Evolutionary conservation across 2,797 vertebrate species (phyloP).

Genomic region (Intellagama lesueurii): DNA sequence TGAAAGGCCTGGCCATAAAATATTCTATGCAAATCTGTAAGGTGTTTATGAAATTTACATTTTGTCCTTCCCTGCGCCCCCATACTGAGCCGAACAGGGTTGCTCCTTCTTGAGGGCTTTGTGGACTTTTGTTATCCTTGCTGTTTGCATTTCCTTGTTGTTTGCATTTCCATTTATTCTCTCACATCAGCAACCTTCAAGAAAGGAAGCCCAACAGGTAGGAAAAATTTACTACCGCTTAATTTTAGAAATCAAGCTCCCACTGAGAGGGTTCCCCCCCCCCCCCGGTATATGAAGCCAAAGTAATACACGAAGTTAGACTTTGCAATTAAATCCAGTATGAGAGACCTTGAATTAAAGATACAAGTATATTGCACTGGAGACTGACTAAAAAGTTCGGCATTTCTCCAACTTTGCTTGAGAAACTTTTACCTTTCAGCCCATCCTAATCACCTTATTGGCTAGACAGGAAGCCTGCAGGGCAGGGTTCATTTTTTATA

Average conservation of each 20-base stretch:
- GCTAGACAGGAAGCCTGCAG: neutral
- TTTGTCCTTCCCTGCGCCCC: no score
- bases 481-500: neutral
- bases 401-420: neutral
- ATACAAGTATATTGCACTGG: no score
- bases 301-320: neutral
- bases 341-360: neutral
- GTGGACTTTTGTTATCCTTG: no score
- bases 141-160: no score
- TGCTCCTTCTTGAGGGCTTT: neutral
- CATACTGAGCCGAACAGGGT: no score
- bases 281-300: neutral
- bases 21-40: neutral
- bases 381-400: neutral
- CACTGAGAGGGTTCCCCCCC: neutral
- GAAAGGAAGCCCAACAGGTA: neutral
- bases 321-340: no score
- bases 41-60: no score
- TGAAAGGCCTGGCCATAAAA: neutral
- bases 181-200: neutral
- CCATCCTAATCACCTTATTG: neutral
- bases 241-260: neutral
- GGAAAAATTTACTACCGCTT: neutral
- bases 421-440: neutral
- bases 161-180: neutral